Conservation (phyloP, 2,113 vertebrate genomes). For the Azemiops feae region DNA sequence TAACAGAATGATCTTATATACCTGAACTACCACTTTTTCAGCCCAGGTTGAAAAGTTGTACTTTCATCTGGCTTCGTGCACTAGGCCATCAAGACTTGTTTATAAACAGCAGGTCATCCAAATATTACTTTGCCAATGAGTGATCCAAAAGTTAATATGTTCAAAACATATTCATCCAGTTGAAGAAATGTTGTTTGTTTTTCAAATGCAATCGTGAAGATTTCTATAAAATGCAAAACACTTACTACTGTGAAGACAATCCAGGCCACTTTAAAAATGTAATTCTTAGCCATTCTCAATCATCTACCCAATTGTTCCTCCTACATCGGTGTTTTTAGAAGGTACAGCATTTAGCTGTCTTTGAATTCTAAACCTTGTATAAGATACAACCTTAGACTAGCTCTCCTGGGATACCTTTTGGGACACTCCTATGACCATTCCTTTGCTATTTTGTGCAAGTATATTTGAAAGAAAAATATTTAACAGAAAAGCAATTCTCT, state of each 20-base stretch:
- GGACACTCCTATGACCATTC: conserved; percentile 19
- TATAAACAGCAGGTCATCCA: conserved; percentile 12
- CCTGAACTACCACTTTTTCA: not conserved
- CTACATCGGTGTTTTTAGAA: not conserved
- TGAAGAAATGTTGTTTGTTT: conserved; percentile 13
- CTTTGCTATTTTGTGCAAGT: not conserved
- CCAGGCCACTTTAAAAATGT: not conserved
- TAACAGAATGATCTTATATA: not conserved
- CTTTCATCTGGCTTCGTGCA: not conserved
- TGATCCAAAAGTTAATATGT: conserved; percentile 14
- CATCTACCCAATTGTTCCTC: not conserved
- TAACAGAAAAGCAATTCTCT: not conserved
- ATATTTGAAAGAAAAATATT: not conserved
- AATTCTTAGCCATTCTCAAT: conserved; percentile 2
- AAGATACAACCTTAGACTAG: conserved; percentile 4
- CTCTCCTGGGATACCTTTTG: conserved; percentile 1
- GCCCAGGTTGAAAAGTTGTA: not conserved
- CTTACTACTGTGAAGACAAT: conserved; percentile 18
- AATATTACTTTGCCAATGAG: not conserved
- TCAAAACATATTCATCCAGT: conserved; percentile 20
- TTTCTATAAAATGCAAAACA: conserved; percentile 20
- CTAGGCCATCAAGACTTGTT: conserved; percentile 17
- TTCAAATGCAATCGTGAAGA: conserved; percentile 19
- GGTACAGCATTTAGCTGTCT: not conserved
- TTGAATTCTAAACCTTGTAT: not conserved